Evolutionary conservation across 2,888 invertebrate genomes (phyloP).

Genomic region (Papilio protenor): DNA sequence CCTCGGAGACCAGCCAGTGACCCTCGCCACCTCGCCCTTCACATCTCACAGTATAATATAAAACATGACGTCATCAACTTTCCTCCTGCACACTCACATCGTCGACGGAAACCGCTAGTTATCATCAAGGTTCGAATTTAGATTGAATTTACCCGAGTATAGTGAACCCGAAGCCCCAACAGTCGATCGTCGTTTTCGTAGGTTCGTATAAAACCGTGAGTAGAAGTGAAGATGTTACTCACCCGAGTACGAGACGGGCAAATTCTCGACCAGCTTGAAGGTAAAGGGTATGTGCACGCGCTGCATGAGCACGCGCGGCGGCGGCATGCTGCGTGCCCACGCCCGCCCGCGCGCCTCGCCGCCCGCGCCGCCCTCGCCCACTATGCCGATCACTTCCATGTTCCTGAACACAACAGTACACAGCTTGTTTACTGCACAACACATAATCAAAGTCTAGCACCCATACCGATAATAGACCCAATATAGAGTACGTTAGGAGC

Average conservation of each 20-base stretch:
- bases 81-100: not conserved
- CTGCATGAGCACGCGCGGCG: slow-evolving; percentile 92
- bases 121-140: too few species aligned
- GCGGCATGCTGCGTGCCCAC: slow-evolving; percentile 83
- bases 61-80: not conserved
- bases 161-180: too few species aligned
- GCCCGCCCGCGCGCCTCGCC: slow-evolving; percentile 79
- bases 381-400: slow-evolving; percentile 89
- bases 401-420: slow-evolving; percentile 81
- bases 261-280: slow-evolving; percentile 89
- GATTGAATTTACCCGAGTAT: too few species aligned
- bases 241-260: slow-evolving; percentile 89
- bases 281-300: slow-evolving; percentile 93
- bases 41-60: not conserved
- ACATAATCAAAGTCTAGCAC: not conserved
- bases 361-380: slow-evolving; percentile 89
- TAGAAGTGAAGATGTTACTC: slow-evolving; percentile 56
- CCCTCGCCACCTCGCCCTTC: not conserved
- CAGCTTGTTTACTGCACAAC: not conserved
- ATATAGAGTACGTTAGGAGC: too few species aligned
- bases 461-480: not conserved
- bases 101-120: not conserved
- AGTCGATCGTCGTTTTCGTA: too few species aligned
- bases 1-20: not conserved
- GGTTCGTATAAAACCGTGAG: not conserved